phyloP scores from a whole-genome alignment of 2,888 invertebrate genomes.

The Campoplex nolae region DNA sequence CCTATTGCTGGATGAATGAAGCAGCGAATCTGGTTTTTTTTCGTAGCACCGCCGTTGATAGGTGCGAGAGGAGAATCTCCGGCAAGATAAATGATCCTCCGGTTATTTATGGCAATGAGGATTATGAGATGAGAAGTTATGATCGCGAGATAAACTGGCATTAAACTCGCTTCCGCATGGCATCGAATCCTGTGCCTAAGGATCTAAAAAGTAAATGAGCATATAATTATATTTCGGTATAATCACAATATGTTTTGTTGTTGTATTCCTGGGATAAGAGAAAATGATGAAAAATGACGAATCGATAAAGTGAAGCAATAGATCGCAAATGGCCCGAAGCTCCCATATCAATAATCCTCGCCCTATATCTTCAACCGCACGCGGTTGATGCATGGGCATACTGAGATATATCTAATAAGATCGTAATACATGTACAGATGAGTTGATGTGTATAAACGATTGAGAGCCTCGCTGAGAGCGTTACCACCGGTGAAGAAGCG shows the following conservation, averaged over 20 bases:
- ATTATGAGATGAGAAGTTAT: background rate
- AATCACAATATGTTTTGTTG: background rate
- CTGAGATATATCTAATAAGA: slow-evolving; percentile 41
- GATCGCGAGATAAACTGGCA: background rate
- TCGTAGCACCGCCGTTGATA: background rate
- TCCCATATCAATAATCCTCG: slow-evolving; percentile 30
- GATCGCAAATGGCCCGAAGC: slow-evolving; percentile 7
- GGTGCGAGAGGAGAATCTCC: background rate
- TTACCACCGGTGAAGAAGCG: slow-evolving; percentile 63
- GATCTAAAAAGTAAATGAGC: background rate
- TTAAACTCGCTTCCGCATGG: background rate
- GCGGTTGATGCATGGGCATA: slow-evolving; percentile 27
- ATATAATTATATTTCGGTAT: background rate
- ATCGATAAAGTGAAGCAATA: background rate
- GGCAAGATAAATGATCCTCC: background rate
- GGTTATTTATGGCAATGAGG: background rate
- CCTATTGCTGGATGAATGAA: background rate
- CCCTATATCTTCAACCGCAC: slow-evolving; percentile 25
- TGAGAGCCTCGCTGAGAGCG: slow-evolving; percentile 50
- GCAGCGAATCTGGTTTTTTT: background rate
- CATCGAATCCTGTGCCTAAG: background rate
- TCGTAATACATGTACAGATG: slow-evolving; percentile 35
- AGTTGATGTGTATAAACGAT: slow-evolving; percentile 44
- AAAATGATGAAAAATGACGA: background rate
- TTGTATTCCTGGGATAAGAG: background rate